phyloP scores from a whole-genome alignment of 2,888 invertebrate species.

The Trichacis sp. region DNA sequence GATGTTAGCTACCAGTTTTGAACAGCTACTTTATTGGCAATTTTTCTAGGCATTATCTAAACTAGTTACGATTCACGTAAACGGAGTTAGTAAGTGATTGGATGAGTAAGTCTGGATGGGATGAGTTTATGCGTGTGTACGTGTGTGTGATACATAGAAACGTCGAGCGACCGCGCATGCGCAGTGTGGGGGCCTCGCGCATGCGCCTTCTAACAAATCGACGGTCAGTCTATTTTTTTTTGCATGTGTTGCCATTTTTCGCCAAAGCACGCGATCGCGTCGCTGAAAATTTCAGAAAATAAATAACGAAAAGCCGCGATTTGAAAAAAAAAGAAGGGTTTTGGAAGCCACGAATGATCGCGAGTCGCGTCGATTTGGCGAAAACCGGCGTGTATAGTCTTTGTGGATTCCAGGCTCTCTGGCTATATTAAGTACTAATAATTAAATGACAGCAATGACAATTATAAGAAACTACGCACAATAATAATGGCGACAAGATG shows the following conservation, averaged over 20 bases:
- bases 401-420: slow-evolving; percentile 44
- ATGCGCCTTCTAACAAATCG: slow-evolving; percentile 27
- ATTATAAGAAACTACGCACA: slow-evolving; percentile 47
- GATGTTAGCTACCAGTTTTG: slow-evolving; percentile 69
- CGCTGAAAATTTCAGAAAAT: too few relatives aligned
- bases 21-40: slow-evolving; percentile 70
- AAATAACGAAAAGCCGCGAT: too few relatives aligned
- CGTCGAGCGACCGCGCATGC: slow-evolving; percentile 37
- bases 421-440: slow-evolving; percentile 43
- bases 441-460: slow-evolving; percentile 45
- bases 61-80: slow-evolving; percentile 64
- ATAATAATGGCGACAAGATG: slow-evolving; percentile 48
- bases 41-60: slow-evolving; percentile 68
- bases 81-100: slow-evolving; percentile 57
- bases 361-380: not conserved
- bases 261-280: slow-evolving; percentile 11
- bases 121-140: not conserved
- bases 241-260: slow-evolving; percentile 15
- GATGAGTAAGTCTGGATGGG: slow-evolving; percentile 36
- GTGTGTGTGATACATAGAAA: slow-evolving; percentile 41
- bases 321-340: too few relatives aligned
- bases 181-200: slow-evolving; percentile 22
- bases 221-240: slow-evolving; percentile 31
- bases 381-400: slow-evolving; percentile 29
- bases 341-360: too few relatives aligned